Evolutionary conservation across 2,797 vertebrate species (phyloP), one percentile per base, ranked within the genome.

Genomic region (Chrosomus eos): DNA sequence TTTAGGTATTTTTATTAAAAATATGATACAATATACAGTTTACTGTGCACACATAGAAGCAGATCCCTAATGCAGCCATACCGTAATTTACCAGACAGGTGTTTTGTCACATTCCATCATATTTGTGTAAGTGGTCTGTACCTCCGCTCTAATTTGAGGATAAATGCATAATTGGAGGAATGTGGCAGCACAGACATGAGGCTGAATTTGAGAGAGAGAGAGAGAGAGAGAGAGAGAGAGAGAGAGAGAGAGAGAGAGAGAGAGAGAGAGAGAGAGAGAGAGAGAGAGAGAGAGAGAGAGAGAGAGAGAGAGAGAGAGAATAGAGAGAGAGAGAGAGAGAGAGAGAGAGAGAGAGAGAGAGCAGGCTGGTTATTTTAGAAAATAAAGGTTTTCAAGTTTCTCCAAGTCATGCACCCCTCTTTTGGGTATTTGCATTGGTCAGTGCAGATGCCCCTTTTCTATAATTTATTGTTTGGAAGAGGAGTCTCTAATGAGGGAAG

Each of bases 401-500:
- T 67, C 71, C 4, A 13, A 28, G 31, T 64, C 64, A 71, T 55
- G 51, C 28, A 58, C 36, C 78, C 76, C 45, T 66, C 73, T 26
- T 13, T 36, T 36, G 28, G 74, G 53, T 23, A 80, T 66, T 51
- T 60, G 55, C 51, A 55, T 85, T 80, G 74, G 45, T 77, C 51
- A 81, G 31, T 53, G 62, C 72, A 77, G 87, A 73, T 33, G 66
- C 71, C 58, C 43, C 62, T 67, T 77, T 82, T 60, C 64, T 60
- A 62, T 68, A 70, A 76, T 82, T 87, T 82, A 77, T 75, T 83
- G 64, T 64, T 64, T 40, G 55, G 51, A 75, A 43, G 1, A 78
- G 43, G 55, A 78, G 60, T 68, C 31, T n/a, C 18, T 80, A 85
- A 88, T 76, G n/a, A 88, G 82, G 58, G 40, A 68, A 19, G 40